These are phyloP conservation scores for Sula dactylatra DNA, from an alignment of 2,113 vertebrate species.

Conservation along the genomic window DNA sequence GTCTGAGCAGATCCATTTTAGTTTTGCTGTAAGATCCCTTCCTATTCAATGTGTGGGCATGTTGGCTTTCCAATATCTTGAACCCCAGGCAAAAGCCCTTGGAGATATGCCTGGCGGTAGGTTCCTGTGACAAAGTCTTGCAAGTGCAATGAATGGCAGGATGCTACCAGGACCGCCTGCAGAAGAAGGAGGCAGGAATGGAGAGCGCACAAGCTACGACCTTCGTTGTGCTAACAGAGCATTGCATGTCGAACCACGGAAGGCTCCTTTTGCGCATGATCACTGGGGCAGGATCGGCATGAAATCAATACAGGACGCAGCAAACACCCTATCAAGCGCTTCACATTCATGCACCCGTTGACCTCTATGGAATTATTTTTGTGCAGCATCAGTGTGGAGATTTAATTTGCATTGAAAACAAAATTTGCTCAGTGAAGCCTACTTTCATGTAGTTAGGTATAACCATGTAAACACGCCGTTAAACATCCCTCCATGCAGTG, in stretches of 20 bases:
- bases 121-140: neutral
- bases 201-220: neutral
- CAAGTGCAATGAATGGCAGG: neutral
- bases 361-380: neutral
- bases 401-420: neutral
- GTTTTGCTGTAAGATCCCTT: neutral
- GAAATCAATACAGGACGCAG: neutral
- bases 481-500: neutral
- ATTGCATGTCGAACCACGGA: accelerated
- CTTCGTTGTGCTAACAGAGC: accelerated
- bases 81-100: neutral
- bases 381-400: neutral
- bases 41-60: accelerated
- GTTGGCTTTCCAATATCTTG: neutral
- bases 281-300: neutral
- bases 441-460: neutral
- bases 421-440: neutral
- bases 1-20: neutral
- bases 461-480: neutral
- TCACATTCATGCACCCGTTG: neutral
- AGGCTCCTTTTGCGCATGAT: neutral
- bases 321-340: neutral
- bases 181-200: neutral
- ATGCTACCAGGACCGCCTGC: neutral
- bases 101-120: accelerated